These are phyloP conservation scores for Muscicapa adusta DNA, from an alignment of 2,113 vertebrate species.

Conservation along the genomic window DNA sequence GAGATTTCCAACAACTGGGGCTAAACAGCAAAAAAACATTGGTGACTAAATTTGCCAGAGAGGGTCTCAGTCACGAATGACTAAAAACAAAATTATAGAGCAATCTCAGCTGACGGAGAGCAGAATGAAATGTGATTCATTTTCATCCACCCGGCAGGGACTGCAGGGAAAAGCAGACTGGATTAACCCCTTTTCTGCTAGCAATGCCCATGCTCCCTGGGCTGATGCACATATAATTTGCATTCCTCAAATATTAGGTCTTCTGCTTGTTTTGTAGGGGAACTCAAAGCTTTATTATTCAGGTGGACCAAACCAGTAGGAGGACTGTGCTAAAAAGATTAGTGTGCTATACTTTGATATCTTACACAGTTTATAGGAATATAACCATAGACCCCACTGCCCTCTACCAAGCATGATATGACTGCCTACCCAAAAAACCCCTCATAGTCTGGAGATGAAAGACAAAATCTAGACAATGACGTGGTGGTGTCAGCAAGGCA, in stretches of 20 bases:
- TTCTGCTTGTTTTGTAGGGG: not conserved
- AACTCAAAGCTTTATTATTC: not conserved
- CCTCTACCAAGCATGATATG: not conserved
- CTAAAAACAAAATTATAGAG: constrained; percentile 76
- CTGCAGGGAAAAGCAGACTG: not conserved
- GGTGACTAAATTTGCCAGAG: constrained; percentile 69
- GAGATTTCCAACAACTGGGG: constrained; percentile 51
- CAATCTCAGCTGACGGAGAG: constrained; percentile 70
- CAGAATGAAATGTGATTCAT: constrained; percentile 74
- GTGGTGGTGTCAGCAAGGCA: not conserved
- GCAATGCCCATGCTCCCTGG: not conserved
- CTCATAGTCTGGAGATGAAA: not conserved
- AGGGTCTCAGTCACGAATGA: constrained; percentile 74
- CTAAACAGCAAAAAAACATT: constrained; percentile 64
- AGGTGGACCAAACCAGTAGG: not conserved
- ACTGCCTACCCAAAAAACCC: not conserved
- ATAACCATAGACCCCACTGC: not conserved
- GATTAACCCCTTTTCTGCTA: constrained; percentile 42
- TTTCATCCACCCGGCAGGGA: constrained; percentile 62
- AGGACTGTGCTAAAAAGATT: not conserved
- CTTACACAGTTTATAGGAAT: not conserved
- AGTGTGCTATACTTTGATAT: not conserved
- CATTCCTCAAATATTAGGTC: not conserved
- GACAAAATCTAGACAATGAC: not conserved
- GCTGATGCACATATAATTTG: not conserved